Conservation (phyloP, 23 tunicate genomes). For the Ascidia mentula region DNA sequence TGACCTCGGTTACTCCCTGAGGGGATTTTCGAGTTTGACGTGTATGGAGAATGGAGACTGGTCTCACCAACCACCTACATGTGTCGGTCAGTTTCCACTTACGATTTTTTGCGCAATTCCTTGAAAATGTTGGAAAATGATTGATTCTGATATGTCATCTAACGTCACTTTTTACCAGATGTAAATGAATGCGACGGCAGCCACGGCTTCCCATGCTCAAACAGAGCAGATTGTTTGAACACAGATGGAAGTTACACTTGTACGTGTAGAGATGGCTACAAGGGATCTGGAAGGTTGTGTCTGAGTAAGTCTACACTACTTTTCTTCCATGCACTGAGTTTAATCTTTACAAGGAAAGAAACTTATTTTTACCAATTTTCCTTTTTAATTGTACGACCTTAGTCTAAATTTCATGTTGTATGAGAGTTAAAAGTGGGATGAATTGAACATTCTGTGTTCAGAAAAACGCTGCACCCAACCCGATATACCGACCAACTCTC, state of each 20-base stretch:
- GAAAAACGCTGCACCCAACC: background rate
- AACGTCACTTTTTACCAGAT: constrained; percentile 12
- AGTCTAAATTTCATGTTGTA: too few species aligned
- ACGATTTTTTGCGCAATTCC: too few species aligned
- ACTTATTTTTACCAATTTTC: too few species aligned
- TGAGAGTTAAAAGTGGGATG: background rate
- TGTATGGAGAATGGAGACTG: constrained; percentile 46
- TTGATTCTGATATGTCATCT: background rate
- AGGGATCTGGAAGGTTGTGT: constrained; percentile 31
- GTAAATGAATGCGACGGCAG: constrained; percentile 16
- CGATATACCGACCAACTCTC: background rate
- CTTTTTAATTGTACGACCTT: too few species aligned
- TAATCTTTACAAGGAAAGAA: too few species aligned
- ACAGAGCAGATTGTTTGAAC: constrained; percentile 27
- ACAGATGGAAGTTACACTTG: constrained; percentile 35
- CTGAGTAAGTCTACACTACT: constrained; percentile 46
- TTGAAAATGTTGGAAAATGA: background rate
- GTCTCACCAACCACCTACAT: constrained; percentile 43
- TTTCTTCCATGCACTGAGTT: too few species aligned
- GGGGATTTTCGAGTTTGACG: constrained; percentile 19
- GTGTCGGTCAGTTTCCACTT: constrained; percentile 33
- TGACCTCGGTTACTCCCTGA: constrained; percentile 20
- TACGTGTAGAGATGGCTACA: constrained; percentile 26
- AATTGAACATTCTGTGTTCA: background rate
- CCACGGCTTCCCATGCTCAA: constrained; percentile 6